Evolutionary conservation across 1,140 invertebrate species (phyloP).

Genomic region (Sinella curviseta): DNA sequence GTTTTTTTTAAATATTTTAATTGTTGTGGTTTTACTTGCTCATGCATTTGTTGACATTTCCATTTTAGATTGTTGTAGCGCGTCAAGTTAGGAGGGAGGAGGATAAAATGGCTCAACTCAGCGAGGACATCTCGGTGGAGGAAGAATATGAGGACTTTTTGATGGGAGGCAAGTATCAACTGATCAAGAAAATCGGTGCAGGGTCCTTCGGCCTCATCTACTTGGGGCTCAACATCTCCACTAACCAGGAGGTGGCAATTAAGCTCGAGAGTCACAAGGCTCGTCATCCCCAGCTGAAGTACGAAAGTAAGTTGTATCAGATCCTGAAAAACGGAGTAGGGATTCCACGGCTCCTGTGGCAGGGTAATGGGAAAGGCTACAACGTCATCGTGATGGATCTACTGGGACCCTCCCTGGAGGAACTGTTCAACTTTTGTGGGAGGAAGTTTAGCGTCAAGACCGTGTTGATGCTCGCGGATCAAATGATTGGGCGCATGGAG

Average conservation of each 20-base stretch:
- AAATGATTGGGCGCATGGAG: conserved; percentile 59
- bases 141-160: too few species aligned
- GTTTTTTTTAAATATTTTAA: too few species aligned
- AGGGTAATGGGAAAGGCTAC: neutral
- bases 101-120: too few species aligned
- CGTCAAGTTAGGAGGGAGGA: too few species aligned
- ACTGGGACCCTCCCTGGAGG: conserved; percentile 66
- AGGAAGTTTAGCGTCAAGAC: conserved; percentile 68
- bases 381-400: conserved; percentile 63
- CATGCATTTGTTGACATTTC: too few species aligned
- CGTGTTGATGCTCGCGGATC: conserved; percentile 68
- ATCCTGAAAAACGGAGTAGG: neutral
- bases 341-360: neutral
- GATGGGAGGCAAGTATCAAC: neutral
- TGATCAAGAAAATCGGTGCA: neutral
- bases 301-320: neutral
- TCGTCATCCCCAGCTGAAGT: neutral
- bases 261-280: neutral
- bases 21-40: too few species aligned
- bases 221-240: neutral
- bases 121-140: too few species aligned
- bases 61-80: too few species aligned
- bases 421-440: conserved; percentile 67
- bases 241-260: neutral
- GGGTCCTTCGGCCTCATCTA: neutral